These are phyloP conservation scores for Daboia siamensis DNA, from an alignment of 2,113 vertebrate species.

Conservation along the genomic window DNA sequence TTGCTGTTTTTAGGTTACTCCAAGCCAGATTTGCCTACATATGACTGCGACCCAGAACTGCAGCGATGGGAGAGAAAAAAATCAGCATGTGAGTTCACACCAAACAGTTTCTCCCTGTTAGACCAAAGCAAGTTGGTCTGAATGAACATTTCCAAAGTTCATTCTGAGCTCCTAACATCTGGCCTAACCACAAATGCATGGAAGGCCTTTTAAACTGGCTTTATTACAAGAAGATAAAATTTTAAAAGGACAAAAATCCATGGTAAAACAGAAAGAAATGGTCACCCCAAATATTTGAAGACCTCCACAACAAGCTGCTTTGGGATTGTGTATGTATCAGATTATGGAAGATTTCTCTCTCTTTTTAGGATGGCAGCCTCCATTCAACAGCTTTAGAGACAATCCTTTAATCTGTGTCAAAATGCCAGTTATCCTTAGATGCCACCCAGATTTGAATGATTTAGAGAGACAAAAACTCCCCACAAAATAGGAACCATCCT, in stretches of 20 bases:
- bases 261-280: constrained; percentile 56
- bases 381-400: constrained; percentile 72
- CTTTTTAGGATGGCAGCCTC: constrained; percentile 80
- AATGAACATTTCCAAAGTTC: constrained; percentile 44
- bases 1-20: background rate
- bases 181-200: constrained; percentile 51
- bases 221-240: constrained; percentile 49
- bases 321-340: constrained; percentile 72
- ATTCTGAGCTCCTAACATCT: constrained; percentile 40
- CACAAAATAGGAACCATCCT: constrained; percentile 81
- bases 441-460: constrained; percentile 87
- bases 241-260: constrained; percentile 43
- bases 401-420: constrained; percentile 79
- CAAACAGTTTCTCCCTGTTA: background rate
- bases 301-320: constrained; percentile 50
- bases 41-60: background rate
- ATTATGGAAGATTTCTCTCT: constrained; percentile 81
- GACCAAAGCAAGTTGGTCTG: constrained; percentile 53
- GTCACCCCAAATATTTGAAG: constrained; percentile 56
- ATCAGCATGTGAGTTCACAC: rapidly evolving
- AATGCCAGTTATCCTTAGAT: constrained; percentile 80
- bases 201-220: constrained; percentile 47
- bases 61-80: background rate
- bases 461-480: constrained; percentile 72
- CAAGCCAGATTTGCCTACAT: background rate